Evolutionary conservation across 2,797 vertebrate genomes (phyloP).

Genomic region (Muscicapa striata): DNA sequence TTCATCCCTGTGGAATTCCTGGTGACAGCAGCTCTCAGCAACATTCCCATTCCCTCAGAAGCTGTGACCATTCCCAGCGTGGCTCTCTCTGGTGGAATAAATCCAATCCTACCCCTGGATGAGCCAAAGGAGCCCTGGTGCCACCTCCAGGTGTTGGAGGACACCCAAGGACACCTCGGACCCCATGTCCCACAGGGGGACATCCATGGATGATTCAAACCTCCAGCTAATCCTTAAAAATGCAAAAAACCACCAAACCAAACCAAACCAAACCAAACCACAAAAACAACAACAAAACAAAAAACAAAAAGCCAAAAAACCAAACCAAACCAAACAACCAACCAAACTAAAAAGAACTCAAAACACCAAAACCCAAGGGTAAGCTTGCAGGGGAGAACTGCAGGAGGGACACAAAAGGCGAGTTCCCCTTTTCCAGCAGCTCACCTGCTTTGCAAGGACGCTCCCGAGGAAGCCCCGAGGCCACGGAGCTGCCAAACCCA

Average conservation of each 20-base stretch:
- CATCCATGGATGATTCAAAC: not conserved
- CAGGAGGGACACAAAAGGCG: not conserved
- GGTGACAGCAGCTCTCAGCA: not conserved
- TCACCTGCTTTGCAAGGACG: not conserved
- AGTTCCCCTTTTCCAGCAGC: not conserved
- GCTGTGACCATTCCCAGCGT: not conserved
- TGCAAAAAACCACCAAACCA: too few relatives aligned
- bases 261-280: too few relatives aligned
- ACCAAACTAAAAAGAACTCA: too few relatives aligned
- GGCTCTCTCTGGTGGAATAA: not conserved
- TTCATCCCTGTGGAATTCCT: not conserved
- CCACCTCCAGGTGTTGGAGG: not conserved
- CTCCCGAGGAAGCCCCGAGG: not conserved
- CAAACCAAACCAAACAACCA: too few relatives aligned
- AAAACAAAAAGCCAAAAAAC: too few relatives aligned
- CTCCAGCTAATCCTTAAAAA: not conserved
- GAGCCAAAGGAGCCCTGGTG: not conserved
- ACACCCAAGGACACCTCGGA: not conserved
- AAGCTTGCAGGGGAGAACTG: not conserved
- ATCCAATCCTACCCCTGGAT: accelerated
- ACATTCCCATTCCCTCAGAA: not conserved
- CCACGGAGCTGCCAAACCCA: not conserved
- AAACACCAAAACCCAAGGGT: too few relatives aligned
- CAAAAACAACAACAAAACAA: too few relatives aligned
- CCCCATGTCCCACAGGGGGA: not conserved